Evolutionary conservation across 1,140 invertebrate species (phyloP), one percentile per base, ranked within the genome.

Genomic region (Galleria mellonella): DNA sequence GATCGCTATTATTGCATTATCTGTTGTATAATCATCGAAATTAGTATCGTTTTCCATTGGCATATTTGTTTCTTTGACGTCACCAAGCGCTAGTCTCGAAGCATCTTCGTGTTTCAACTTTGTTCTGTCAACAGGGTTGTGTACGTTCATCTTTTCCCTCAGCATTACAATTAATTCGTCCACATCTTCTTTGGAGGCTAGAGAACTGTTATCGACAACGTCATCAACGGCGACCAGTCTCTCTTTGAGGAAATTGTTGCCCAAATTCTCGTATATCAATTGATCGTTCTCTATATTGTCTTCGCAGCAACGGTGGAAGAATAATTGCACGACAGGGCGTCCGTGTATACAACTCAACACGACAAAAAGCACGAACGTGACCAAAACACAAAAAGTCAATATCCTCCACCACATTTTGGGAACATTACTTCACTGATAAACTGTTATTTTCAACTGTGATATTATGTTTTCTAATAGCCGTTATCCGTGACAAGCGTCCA

Each of bases 371-470:
- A 76, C 47, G 3, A 82, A 28, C 5, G 68, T 61, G 1, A 78
- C 73, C 4, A 84, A 47, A n/a, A 82, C 43, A 32, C 81, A 84
- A 43, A 84, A 84, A 0, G 65, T 71, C 5, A 82, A 31, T 35
- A 79, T 70, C 32, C 77, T 49, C 44, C 72, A 78, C 81, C 73
- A 84, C 77, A 82, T 78, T 51, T 59, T 71, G 60, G 51, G 1
- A 14, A 13, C 15, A 44, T 44, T 11, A 2, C 17, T 3, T 3
- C 6, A 23, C n/a, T 23, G 6, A 3, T 23, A 3, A 23, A 23
- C 17, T 23, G 17, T 23, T 23, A 6, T 23, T 3, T 23, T 3
- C 2, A 23, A 23, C 17, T 2, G 17, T 23, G 2, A 23, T 2
- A 3, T 23, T 6, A 23, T 3, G 2, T 23, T 23, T 23, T 3